Evolutionary conservation across 2,113 vertebrate genomes (phyloP), one percentile per base, ranked within the genome.

Genomic region (Cacatua alba): DNA sequence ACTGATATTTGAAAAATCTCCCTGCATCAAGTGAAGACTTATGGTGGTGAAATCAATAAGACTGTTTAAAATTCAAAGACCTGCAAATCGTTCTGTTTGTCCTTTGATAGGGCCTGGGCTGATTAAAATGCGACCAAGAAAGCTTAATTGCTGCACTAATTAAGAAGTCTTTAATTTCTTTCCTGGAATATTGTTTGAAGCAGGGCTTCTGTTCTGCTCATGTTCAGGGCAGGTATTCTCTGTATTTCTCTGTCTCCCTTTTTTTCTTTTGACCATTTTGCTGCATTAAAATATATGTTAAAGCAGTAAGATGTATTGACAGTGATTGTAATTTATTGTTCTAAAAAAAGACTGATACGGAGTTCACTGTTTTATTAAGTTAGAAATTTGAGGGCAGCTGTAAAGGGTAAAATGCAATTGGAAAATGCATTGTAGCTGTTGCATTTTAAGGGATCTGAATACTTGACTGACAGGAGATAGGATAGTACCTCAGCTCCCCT

Each of bases 151-250:
- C 98, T 97, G 98, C 98, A 98, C 98, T 98, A 98, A 98, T 98
- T 98, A 98, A 98, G 98, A 98, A 98, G 98, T 98, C 98, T 98
- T 98, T 98, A 98, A 98, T 98, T 98, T 98, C 97, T 98, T 98
- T 98, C 97, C 97, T 98, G 97, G 97, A 97, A 98, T 98, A 98
- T 97, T 98, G 97, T 98, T 98, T 98, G 98, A 98, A 98, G 97
- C 98, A 94, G 90, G 96, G 91, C 95, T 98, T 97, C 71, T 95
- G 74, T 90, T 95, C 88, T 94, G 91, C 68, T 92, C 80, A n/a
- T 92, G 96, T 98, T 97, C 92, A 97, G 94, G 97, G 97, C 97
- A 97, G 95, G 88, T 97, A 95, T 95, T 97, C 91, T 96, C 69
- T 96, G 68, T 88, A 87, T 82, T 92, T 96, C 91, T 96, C 76